Base-by-base conservation (phyloP, 2,888 invertebrate genomes). In the Strigamia crassipes region DNA sequence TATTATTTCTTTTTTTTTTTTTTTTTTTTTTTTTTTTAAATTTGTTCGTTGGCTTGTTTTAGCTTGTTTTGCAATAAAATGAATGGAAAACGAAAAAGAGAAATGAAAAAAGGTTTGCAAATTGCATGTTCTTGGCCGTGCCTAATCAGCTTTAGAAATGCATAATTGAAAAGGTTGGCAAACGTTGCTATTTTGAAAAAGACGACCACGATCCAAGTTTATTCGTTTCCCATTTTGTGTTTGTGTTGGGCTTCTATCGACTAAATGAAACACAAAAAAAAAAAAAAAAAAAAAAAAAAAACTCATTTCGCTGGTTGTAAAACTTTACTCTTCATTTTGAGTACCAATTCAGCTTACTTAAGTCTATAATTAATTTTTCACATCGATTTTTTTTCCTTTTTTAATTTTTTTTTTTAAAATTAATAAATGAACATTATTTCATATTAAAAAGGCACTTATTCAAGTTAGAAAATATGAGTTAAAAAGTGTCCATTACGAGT, bases 111-210 rank as follows among this genome's bases (percentile, higher is more conserved):
- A 78, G 15, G 38, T 78, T 41, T 46, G 51, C 51, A 80, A 80
- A 80, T 80, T 80, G 80, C 46, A 46, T 80, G 80, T 51, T 80
- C 46, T 80, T 46, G 51, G 46, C 80, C 80, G 46, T 42, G 73
- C 46, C 51, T 80, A 80, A 80, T 80, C 80, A 80, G 51, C 80
- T 51, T 80, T 51, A 56, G 31, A 80, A 80, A 80, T 80, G 80
- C 80, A 80, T 80, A 80, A 80, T 80, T 80, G 80, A 80, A 80
- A 51, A 80, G 46, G 46, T 51, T 51, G 31, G 46, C 51, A 42
- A 80, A 73, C 73, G 73, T 73, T 80, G 46, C 27, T 18, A 56
- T 56, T 56, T 56, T 21, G n/a, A 18, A 56, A 56, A 56, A 56
- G 56, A 56, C 56, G 56, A 56, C 56, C 18, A 27, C 27, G 51